phyloP scores from a whole-genome alignment of 2,888 invertebrate species.

The Ennomos fuscantarius region DNA sequence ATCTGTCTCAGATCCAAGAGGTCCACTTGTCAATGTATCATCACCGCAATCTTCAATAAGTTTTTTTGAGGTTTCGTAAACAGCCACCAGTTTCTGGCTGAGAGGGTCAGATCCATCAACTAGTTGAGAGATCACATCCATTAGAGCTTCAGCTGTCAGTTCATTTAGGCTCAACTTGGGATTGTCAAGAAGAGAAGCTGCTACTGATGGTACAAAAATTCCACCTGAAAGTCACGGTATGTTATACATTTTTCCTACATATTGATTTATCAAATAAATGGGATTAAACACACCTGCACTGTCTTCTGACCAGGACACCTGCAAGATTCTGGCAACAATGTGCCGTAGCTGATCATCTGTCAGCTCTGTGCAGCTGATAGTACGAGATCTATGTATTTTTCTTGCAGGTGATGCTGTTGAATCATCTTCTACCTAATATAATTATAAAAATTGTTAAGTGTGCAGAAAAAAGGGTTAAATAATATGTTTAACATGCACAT shows the following conservation, averaged over 20 bases:
- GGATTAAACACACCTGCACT: constrained; percentile 70
- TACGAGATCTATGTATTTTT: constrained; percentile 73
- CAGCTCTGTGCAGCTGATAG: constrained; percentile 84
- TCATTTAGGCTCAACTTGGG: constrained; percentile 80
- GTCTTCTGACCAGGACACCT: constrained; percentile 89
- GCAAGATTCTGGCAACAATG: constrained; percentile 88
- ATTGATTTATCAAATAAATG: background rate
- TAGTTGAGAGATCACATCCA: constrained; percentile 87
- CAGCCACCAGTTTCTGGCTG: constrained; percentile 77
- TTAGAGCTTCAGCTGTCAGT: constrained; percentile 87
- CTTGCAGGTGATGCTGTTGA: constrained; percentile 73
- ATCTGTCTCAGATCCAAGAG: constrained; percentile 64
- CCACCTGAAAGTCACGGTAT: constrained; percentile 64
- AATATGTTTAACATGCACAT: constrained; percentile 33
- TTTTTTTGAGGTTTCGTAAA: constrained; percentile 75
- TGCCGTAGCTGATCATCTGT: constrained; percentile 87
- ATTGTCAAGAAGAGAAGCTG: constrained; percentile 82
- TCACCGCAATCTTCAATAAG: constrained; percentile 76
- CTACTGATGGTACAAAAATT: constrained; percentile 85
- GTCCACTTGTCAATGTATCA: constrained; percentile 65
- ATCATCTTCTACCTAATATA: constrained; percentile 78
- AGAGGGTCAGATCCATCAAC: constrained; percentile 84
- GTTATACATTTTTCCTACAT: background rate
- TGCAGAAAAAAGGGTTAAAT: background rate
- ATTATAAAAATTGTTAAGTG: too few relatives aligned